Evolutionary conservation across 2,888 invertebrate species (phyloP), one percentile per base, ranked within the genome.

Genomic region (Phania funesta): DNA sequence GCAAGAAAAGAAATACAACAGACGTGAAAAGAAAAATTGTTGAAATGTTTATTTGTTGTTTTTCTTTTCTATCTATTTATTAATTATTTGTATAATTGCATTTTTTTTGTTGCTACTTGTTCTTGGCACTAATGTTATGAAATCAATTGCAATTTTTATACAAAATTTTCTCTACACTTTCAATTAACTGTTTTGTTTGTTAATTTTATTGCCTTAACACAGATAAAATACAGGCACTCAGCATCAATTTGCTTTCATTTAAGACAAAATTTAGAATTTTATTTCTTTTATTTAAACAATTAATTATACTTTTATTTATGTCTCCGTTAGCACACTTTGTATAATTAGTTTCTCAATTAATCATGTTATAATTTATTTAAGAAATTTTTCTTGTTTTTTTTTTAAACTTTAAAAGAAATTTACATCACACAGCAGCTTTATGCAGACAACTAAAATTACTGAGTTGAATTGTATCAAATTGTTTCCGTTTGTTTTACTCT

Each of bases 351-450:
- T 62, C 18, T 74, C 35, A 65, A 7, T 56, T 16, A 24, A 35
- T 32, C 24, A 65, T 65, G 20, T 62, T 44, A 50, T 58, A n/a
- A 26, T 38, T 24, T 38, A 6, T 29, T 35, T 38, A 22, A 56
- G 18, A 35, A 26, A 41, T 41, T 52, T 32, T 68, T 68, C 11
- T 52, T 32, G 16, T 22, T 46, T 56, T 26, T 11, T 60, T 68
- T 46, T 13, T 22, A 24, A 54, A 32, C 48, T 70, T 56, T 13
- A 7, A 54, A 20, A 52, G 35, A 50, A 26, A 58, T 71, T 81
- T 48, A 73, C 77, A 81, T 81, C 73, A 38, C 81, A 67, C 76
- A 65, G 65, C 76, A 67, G 73, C 71, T 80, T 80, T 71, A 22
- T 38, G 48, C 35, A 54, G 29, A 73, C 71, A 67, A 81, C 81